Percentiles rank a stretch among this genome's conserved stretches.
Evolutionary conservation across 2,888 invertebrate species (phyloP).

Genomic region (Cephus nigrinus): DNA sequence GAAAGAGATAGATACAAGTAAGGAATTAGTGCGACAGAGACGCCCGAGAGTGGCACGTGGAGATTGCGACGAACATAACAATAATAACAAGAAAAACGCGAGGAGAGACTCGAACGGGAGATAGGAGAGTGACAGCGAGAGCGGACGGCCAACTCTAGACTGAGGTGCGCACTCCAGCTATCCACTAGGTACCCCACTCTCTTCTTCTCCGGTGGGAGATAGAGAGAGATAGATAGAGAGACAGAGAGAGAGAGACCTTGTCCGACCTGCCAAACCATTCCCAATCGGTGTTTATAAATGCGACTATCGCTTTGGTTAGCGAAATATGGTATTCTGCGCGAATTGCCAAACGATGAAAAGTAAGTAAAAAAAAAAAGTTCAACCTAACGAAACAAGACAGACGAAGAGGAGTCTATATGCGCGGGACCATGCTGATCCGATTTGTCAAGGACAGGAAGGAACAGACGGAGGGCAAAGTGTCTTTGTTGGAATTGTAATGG

Average conservation of each 20-base stretch:
- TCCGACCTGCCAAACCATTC: not conserved
- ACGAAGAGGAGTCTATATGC: too few relatives aligned
- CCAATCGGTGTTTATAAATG: not conserved
- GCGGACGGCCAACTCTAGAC: slow-evolving; percentile 50
- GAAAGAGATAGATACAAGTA: not conserved
- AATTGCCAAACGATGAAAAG: not conserved
- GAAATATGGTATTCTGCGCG: not conserved
- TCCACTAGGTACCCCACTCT: slow-evolving; percentile 1
- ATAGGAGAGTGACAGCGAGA: slow-evolving; percentile 30
- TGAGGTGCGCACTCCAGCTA: slow-evolving; percentile 31
- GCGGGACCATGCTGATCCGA: too few relatives aligned
- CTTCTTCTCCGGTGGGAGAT: not conserved
- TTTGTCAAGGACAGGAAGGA: too few relatives aligned
- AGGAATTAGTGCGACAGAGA: not conserved
- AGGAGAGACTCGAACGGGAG: not conserved
- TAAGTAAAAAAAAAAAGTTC: not conserved
- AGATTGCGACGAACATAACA: not conserved
- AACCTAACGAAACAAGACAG: too few relatives aligned
- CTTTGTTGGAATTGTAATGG: too few relatives aligned
- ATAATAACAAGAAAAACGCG: not conserved
- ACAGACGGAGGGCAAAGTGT: too few relatives aligned
- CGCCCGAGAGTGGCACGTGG: not conserved
- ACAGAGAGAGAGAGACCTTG: not conserved
- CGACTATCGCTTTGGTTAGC: not conserved
- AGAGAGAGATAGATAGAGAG: slow-evolving; percentile 1